Percentiles rank a stretch among this genome's conserved stretches.
phyloP scores from a whole-genome alignment of 2,797 vertebrate genomes.

The Microctenopoma steveboyesi region DNA sequence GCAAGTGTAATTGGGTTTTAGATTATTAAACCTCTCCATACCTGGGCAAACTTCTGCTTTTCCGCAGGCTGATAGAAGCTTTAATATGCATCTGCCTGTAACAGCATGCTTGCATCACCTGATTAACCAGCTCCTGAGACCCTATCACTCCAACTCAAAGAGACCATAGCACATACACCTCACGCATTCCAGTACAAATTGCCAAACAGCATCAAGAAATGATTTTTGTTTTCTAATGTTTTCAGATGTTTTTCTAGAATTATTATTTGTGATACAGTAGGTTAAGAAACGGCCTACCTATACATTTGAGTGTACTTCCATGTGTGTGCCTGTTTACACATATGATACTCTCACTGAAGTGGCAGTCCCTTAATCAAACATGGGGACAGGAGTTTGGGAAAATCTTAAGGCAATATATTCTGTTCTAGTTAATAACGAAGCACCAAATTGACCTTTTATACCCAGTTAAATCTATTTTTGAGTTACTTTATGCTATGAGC shows the following conservation, averaged over 20 bases:
- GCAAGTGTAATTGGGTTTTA: slow-evolving; percentile 72
- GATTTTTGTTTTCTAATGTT: neutral
- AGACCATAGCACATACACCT: slow-evolving; percentile 12
- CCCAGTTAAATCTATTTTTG: neutral
- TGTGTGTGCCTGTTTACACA: neutral
- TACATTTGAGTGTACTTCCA: too few relatives aligned
- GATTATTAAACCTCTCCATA: slow-evolving; percentile 76
- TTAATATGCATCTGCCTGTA: slow-evolving; percentile 63
- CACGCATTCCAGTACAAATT: slow-evolving; percentile 21
- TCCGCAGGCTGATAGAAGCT: slow-evolving; percentile 54
- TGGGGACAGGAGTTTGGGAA: neutral
- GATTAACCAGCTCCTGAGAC: slow-evolving; percentile 61
- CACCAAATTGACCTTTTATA: neutral
- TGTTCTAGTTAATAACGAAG: neutral
- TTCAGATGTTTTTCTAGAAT: neutral
- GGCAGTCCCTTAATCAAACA: neutral
- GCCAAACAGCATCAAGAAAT: slow-evolving; percentile 6
- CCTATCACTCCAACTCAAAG: slow-evolving; percentile 26
- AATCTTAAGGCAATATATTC: neutral
- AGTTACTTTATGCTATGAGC: slow-evolving; percentile 9
- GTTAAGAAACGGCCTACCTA: neutral
- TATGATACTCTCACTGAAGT: neutral
- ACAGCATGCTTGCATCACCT: slow-evolving; percentile 55
- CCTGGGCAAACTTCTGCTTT: slow-evolving; percentile 67
- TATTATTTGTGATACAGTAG: slow-evolving; percentile 2